phyloP scores from a whole-genome alignment of 2,797 vertebrate species.

The Centroberyx gerrardi region DNA sequence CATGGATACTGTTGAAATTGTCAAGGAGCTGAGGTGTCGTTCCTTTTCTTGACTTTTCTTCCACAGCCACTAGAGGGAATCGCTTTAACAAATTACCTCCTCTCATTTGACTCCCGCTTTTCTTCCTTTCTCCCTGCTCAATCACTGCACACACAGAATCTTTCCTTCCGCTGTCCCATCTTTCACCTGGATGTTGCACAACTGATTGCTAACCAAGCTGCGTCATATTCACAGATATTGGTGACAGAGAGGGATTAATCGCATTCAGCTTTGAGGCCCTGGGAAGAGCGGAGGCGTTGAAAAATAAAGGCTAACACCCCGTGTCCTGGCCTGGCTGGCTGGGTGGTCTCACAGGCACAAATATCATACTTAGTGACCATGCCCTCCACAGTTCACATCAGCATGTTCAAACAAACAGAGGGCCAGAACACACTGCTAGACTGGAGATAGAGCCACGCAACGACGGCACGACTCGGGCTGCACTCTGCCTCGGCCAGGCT shows the following conservation, averaged over 20 bases:
- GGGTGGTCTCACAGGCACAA: slow-evolving; percentile 82
- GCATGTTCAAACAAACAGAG: slow-evolving; percentile 80
- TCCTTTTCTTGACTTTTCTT: slow-evolving; percentile 45
- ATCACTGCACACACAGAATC: slow-evolving; percentile 36
- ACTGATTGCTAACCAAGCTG: slow-evolving; percentile 34
- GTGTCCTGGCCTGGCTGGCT: slow-evolving; percentile 61
- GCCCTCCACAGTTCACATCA: slow-evolving; percentile 78
- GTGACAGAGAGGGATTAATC: slow-evolving; percentile 73
- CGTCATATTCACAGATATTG: slow-evolving; percentile 58
- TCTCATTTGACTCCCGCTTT: slow-evolving; percentile 29
- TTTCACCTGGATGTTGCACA: slow-evolving; percentile 62
- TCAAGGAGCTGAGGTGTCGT: neutral
- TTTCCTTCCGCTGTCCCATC: slow-evolving; percentile 27
- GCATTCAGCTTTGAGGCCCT: slow-evolving; percentile 65
- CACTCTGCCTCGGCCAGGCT: slow-evolving; percentile 12
- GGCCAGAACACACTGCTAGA: slow-evolving; percentile 16
- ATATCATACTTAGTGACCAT: slow-evolving; percentile 79
- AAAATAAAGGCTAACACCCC: slow-evolving; percentile 67
- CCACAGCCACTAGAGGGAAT: slow-evolving; percentile 68
- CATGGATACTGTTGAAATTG: neutral
- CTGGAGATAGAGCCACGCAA: slow-evolving; percentile 45
- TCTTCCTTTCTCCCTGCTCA: slow-evolving; percentile 23
- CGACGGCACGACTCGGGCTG: slow-evolving; percentile 16
- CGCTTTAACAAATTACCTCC: slow-evolving; percentile 52
- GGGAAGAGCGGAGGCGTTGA: slow-evolving; percentile 78